These are phyloP conservation scores for Sicus ferrugineus DNA, from an alignment of 2,888 invertebrate genomes.

Conservation along the genomic window DNA sequence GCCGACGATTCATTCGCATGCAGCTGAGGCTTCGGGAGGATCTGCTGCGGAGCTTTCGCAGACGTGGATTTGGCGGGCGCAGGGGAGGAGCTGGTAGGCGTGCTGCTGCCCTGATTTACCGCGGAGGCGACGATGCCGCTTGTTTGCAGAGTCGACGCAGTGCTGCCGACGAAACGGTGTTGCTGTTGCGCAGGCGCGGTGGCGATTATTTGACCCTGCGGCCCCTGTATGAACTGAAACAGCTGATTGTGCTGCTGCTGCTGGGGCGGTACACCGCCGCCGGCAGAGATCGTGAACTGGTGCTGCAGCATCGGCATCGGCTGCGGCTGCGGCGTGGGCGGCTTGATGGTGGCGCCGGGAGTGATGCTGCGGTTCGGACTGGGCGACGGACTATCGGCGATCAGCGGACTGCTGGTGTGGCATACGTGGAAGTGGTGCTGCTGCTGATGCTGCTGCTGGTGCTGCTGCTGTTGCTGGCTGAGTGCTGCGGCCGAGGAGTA, in stretches of 20 bases:
- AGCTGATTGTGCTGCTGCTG: conserved; percentile 52
- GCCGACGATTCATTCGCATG: conserved; percentile 42
- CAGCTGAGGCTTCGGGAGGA: conserved; percentile 69
- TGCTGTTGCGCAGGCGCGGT: conserved; percentile 50
- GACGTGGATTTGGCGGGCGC: conserved; percentile 42
- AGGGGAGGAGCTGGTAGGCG: conserved; percentile 35
- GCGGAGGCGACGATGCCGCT: conserved; percentile 37
- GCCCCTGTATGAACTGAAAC: conserved; percentile 59
- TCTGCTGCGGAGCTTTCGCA: conserved; percentile 68
- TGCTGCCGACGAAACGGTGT: conserved; percentile 45
- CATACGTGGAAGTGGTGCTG: conserved; percentile 57
- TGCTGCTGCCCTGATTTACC: conserved; percentile 35
- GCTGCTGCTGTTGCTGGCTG: conserved; percentile 49
- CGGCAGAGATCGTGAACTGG: conserved; percentile 54
- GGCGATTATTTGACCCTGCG: conserved; percentile 59
- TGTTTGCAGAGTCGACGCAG: background rate
- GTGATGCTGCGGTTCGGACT: conserved; percentile 61
- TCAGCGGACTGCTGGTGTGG: conserved; percentile 62
- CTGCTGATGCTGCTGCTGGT: conserved; percentile 42
- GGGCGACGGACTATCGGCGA: conserved; percentile 64
- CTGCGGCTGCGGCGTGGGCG: conserved; percentile 63
- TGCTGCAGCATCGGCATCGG: conserved; percentile 60
- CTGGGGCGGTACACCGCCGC: conserved; percentile 43
- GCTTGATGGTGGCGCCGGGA: conserved; percentile 59
- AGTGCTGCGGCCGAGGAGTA: conserved; percentile 47